Evolutionary conservation across 2,888 invertebrate species (phyloP).

Genomic region (Nemapogon koenigi): DNA sequence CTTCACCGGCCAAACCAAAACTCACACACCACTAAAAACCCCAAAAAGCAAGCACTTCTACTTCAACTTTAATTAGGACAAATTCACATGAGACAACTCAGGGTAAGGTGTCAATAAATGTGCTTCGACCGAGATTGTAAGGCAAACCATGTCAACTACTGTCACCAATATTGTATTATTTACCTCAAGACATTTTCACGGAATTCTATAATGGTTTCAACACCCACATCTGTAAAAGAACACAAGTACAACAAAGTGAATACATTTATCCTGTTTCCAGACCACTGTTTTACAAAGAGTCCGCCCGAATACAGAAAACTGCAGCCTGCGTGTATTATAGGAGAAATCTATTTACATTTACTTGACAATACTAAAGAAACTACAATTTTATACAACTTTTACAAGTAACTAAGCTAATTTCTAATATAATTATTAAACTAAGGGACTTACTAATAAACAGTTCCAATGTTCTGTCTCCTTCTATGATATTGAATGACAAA

Average conservation of each 20-base stretch:
- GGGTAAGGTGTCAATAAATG: too few species aligned
- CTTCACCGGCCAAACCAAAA: conserved; percentile 38
- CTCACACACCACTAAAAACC: conserved; percentile 34
- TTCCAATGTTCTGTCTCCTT: too few species aligned
- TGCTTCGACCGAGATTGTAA: conserved; percentile 1
- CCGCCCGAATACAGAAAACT: conserved; percentile 43
- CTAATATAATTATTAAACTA: too few species aligned
- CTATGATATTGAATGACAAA: too few species aligned
- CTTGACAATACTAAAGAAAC: too few species aligned
- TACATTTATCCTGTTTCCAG: conserved; percentile 30
- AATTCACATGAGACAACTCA: too few species aligned
- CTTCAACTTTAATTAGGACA: conserved; percentile 33
- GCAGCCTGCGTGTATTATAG: conserved; percentile 34
- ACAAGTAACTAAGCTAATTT: too few species aligned
- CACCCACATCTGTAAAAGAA: conserved; percentile 65
- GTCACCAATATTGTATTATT: conserved; percentile 63
- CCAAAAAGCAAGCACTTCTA: conserved; percentile 52
- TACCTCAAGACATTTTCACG: conserved; percentile 64
- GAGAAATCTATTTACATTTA: too few species aligned
- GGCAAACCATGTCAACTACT: conserved; percentile 52
- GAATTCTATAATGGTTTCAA: conserved; percentile 62
- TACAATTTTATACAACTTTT: too few species aligned
- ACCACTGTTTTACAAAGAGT: conserved; percentile 61
- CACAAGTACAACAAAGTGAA: conserved; percentile 66
- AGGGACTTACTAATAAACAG: too few species aligned